Evolutionary conservation across 2,797 vertebrate species (phyloP).

Genomic region (Takifugu ocellatus): DNA sequence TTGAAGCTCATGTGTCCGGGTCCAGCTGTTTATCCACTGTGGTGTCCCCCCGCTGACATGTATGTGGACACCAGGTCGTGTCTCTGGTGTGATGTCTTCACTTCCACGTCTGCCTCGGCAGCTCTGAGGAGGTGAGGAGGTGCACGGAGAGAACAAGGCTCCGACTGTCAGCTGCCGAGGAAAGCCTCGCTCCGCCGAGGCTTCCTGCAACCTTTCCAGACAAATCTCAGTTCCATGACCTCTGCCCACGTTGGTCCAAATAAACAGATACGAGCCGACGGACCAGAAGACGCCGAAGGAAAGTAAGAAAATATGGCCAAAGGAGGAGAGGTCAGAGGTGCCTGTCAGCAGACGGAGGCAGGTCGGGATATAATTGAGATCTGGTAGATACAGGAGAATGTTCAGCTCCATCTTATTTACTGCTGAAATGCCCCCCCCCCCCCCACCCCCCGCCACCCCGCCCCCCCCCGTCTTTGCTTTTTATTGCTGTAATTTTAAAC

Average conservation of each 20-base stretch:
- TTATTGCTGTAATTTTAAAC: slow-evolving; percentile 24
- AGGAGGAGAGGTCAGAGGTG: neutral
- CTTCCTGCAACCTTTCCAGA: slow-evolving; percentile 45
- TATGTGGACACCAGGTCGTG: slow-evolving; percentile 5
- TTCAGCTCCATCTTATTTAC: slow-evolving; percentile 29
- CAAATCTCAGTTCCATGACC: slow-evolving; percentile 48
- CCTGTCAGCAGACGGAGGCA: neutral
- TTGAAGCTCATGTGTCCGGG: too few relatives aligned
- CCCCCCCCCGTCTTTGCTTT: slow-evolving; percentile 5
- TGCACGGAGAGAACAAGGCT: slow-evolving; percentile 37
- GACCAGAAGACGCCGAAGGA: slow-evolving; percentile 11
- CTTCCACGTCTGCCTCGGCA: slow-evolving; percentile 26
- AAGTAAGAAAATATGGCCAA: slow-evolving; percentile 24
- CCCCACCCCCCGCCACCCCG: too few relatives aligned
- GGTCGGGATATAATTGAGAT: neutral
- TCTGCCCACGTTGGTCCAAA: slow-evolving; percentile 51
- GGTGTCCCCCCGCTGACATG: neutral
- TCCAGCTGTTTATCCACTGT: slow-evolving; percentile 15
- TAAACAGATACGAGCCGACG: slow-evolving; percentile 50
- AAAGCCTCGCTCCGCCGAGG: slow-evolving; percentile 27
- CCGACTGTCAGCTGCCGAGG: slow-evolving; percentile 46
- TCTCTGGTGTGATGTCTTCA: slow-evolving; percentile 25
- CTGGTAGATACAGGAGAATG: neutral
- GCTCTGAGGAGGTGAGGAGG: slow-evolving; percentile 49
- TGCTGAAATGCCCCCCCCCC: slow-evolving; percentile 15